A percentile compares a stretch with the other conserved stretches of the same genome.
Evolutionary conservation across 2,797 vertebrate genomes (phyloP).

Genomic region (Enoplosus armatus): DNA sequence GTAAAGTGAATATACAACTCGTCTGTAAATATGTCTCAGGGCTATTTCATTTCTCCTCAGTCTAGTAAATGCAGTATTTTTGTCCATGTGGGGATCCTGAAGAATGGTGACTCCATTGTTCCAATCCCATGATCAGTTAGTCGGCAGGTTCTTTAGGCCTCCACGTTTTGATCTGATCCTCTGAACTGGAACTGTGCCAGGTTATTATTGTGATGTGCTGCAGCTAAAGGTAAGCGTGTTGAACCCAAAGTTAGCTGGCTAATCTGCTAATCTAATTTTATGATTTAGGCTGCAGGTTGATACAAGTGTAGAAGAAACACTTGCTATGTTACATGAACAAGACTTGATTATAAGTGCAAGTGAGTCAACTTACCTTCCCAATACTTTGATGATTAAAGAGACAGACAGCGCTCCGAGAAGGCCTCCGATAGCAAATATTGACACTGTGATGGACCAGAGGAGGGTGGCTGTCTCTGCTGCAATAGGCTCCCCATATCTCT

Average conservation of each 20-base stretch:
- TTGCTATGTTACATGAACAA: background rate
- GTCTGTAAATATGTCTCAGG: background rate
- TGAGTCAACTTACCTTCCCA: slow-evolving; percentile 90
- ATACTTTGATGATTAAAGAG: slow-evolving; percentile 86
- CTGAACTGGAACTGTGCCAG: background rate
- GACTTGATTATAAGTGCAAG: background rate
- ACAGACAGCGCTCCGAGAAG: slow-evolving; percentile 90
- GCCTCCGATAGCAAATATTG: slow-evolving; percentile 94
- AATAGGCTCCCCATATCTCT: slow-evolving; percentile 83
- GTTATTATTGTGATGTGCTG: background rate
- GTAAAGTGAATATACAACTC: background rate
- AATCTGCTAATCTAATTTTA: background rate
- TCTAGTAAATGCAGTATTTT: background rate
- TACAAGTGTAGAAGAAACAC: background rate
- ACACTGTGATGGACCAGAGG: slow-evolving; percentile 96
- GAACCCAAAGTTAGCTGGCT: background rate
- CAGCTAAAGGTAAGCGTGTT: background rate
- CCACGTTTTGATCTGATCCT: background rate
- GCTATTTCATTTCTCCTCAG: background rate
- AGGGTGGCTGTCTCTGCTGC: slow-evolving; percentile 82
- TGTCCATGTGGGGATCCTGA: background rate
- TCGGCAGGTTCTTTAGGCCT: background rate
- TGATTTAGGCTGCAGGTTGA: background rate
- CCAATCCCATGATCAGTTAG: background rate
- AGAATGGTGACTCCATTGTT: background rate